These are phyloP conservation scores for Limnodromus scolopaceus DNA, from an alignment of 2,797 vertebrate genomes.

Conservation along the genomic window DNA sequence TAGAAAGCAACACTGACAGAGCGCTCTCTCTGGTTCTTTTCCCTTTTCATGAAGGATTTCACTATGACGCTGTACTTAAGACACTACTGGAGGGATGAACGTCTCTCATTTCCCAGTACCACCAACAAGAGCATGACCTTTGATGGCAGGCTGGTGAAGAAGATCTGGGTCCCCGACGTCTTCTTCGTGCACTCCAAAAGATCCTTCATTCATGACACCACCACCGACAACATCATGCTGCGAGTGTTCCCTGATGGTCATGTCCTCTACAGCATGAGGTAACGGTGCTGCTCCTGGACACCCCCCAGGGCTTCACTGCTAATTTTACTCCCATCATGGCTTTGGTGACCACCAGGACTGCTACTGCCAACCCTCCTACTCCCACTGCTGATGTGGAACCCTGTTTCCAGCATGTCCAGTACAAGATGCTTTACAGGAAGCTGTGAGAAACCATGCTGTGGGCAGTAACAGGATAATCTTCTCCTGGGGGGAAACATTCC, in stretches of 20 bases:
- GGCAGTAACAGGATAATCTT: conserved; percentile 19
- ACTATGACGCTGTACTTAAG: conserved; percentile 97
- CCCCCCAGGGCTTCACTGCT: not conserved
- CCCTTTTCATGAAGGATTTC: conserved; percentile 84
- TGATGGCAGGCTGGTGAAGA: conserved; percentile 93
- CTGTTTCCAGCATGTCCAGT: not conserved
- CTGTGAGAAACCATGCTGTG: not conserved
- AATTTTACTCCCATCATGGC: not conserved
- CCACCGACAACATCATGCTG: conserved; percentile 96
- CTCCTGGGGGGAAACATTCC: not conserved
- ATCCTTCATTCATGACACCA: conserved; percentile 95
- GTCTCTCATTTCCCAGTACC: conserved; percentile 90
- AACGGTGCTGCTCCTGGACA: not conserved
- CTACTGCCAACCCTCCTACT: not conserved
- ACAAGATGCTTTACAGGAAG: not conserved
- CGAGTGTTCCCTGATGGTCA: conserved; percentile 94
- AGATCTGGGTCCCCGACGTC: conserved; percentile 98
- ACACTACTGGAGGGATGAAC: conserved; percentile 97
- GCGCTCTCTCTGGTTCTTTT: not conserved
- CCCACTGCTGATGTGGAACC: not conserved
- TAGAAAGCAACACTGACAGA: not conserved
- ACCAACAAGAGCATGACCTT: conserved; percentile 98
- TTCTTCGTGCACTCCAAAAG: conserved; percentile 98
- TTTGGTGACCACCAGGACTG: not conserved
- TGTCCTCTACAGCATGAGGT: conserved; percentile 97